A percentile compares a stretch with the other conserved stretches of the same genome.
Evolutionary conservation across 2,888 invertebrate species (phyloP).

Genomic region (Himalopsyche japonica): DNA sequence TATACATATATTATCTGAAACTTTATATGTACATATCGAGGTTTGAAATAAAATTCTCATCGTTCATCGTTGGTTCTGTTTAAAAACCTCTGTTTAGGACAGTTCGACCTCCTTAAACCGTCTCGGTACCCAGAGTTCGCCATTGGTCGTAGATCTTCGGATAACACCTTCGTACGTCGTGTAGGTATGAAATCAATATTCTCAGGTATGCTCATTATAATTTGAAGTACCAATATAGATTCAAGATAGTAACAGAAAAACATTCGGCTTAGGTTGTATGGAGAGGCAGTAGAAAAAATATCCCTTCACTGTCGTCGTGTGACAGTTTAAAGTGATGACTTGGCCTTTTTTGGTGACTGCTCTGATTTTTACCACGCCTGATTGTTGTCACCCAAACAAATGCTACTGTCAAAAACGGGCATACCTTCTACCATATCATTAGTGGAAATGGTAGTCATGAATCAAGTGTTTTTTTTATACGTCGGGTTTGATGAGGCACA

Average conservation of each 20-base stretch:
- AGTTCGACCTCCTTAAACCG: neutral
- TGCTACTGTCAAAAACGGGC: constrained; percentile 28
- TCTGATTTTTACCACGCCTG: constrained; percentile 22
- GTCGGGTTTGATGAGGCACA: neutral
- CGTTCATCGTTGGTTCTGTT: neutral
- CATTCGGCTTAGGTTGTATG: neutral
- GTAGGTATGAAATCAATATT: constrained; percentile 25
- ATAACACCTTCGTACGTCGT: constrained; percentile 10
- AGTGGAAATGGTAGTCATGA: neutral
- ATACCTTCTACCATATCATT: constrained; percentile 12
- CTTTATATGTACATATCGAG: no score
- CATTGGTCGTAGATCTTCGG: constrained; percentile 10
- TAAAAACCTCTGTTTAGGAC: neutral
- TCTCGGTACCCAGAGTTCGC: neutral
- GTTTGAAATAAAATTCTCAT: no score
- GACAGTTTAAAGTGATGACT: constrained; percentile 18
- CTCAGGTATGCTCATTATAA: constrained; percentile 28
- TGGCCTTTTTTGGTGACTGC: constrained; percentile 3
- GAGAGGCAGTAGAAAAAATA: neutral
- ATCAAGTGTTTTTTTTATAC: neutral
- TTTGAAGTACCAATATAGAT: constrained; percentile 33
- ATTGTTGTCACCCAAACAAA: constrained; percentile 32
- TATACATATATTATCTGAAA: no score
- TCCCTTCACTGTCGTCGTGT: constrained; percentile 1
- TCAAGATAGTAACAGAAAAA: constrained; percentile 19